phyloP scores from a whole-genome alignment of 2,113 vertebrate genomes.

The Bos javanicus region DNA sequence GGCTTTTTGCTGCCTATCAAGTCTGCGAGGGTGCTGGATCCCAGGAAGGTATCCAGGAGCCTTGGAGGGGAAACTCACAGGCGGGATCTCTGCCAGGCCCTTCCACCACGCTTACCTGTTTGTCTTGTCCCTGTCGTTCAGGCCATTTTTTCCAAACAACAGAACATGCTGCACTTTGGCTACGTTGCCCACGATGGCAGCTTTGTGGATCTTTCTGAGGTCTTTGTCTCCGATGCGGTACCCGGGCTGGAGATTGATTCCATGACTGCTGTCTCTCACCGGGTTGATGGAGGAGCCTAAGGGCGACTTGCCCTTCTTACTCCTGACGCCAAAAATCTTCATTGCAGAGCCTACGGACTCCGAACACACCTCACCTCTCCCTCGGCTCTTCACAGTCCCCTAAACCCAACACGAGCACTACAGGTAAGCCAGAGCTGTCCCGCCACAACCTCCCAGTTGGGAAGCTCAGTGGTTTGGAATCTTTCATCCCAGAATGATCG shows the following conservation, averaged over 20 bases:
- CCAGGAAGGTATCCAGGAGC: neutral
- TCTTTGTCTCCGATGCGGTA: conserved; percentile 87
- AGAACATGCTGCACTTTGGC: conserved; percentile 83
- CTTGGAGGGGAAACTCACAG: neutral
- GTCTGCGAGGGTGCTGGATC: rapidly evolving
- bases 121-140: conserved; percentile 89
- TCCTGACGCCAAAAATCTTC: conserved; percentile 88
- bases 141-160: conserved; percentile 79
- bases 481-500: rapidly evolving
- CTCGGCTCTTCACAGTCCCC: rapidly evolving
- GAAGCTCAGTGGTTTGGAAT: neutral
- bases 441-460: conserved; percentile 77
- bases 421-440: conserved; percentile 50
- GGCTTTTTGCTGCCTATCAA: neutral
- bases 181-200: conserved; percentile 85
- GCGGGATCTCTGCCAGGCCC: too few relatives aligned
- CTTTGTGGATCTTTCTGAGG: conserved; percentile 89
- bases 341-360: conserved; percentile 59
- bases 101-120: conserved; percentile 80
- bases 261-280: neutral
- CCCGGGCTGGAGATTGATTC: conserved; percentile 68
- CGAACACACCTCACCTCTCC: too few relatives aligned
- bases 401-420: rapidly evolving
- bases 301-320: conserved; percentile 80
- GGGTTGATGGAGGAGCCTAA: conserved; percentile 70